Evolutionary conservation across 92 coral and sea anemone genomes (phyloP), one percentile per base, ranked within the genome.

Genomic region (Pocillopora meandrina): DNA sequence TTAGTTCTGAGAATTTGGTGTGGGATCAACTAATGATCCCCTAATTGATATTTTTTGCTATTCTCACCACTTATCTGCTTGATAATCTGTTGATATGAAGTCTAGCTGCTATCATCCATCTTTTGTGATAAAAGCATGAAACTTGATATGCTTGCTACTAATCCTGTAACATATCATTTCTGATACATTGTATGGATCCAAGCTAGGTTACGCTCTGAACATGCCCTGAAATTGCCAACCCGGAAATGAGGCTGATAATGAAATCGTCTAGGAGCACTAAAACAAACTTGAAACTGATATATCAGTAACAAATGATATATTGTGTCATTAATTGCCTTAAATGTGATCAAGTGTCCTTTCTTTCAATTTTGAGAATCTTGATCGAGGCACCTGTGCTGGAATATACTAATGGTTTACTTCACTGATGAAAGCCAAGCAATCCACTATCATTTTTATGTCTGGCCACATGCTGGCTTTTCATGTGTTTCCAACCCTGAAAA

Each of bases 181-280:
- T 70, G 88, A 91, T 91, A 89, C 31, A 26, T 26, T 0, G 31
- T 26, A 26, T 84, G 82, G 94, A 78, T 76, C 89, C 94, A 88
- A 80, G 84, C 64, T 16, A 6, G 73, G 10, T 68, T 82, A 47
- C 47, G 84, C 82, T 21, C 79, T 76, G 81, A 86, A 89, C 91
- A 88, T 84, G 89, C 34, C 82, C 62, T 62, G 42, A 79, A 49
- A 67, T 59, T 12, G 66, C 55, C 81, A 35, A 63, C 89, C 79
- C 79, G 78, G 72, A 74, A 87, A 81, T 86, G 21, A 73, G 35
- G 86, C 92, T 82, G 79, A 72, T 26, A 7, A 26, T 23, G 17
- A 66, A 66, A 26, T 66, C 2, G 71, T 26, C 34, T 66, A 0
- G 1, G 71, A 66, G n/a, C 8, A 26, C 11, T 61, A 9, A 72